phyloP scores from a whole-genome alignment of 2,888 invertebrate species.

The Rutpela maculata region DNA sequence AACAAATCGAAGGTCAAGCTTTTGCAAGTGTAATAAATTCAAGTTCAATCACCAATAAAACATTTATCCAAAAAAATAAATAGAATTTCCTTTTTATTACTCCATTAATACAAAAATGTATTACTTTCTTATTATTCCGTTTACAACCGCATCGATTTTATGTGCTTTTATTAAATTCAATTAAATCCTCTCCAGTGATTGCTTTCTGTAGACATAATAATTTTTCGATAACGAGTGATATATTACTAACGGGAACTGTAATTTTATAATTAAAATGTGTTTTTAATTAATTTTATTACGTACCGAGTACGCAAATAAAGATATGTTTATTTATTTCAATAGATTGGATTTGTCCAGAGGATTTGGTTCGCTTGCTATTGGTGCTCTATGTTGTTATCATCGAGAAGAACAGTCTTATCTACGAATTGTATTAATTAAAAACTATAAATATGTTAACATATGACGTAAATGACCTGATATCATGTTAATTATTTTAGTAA shows the following conservation, averaged over 20 bases:
- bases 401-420: neutral
- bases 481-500: conserved; percentile 24
- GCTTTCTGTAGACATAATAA: conserved; percentile 14
- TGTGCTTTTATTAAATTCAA: conserved; percentile 23
- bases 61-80: neutral
- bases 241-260: conserved; percentile 6
- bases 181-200: conserved; percentile 17
- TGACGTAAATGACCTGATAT: conserved; percentile 33
- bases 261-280: conserved; percentile 39
- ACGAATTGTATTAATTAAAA: conserved; percentile 15
- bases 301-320: conserved; percentile 26
- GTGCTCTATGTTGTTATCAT: neutral
- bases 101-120: neutral
- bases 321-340: conserved; percentile 15
- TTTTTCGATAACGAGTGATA: conserved; percentile 19
- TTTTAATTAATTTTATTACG: conserved; percentile 41
- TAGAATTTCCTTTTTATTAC: neutral
- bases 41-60: conserved; percentile 1
- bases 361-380: neutral
- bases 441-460: conserved; percentile 29
- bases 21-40: neutral
- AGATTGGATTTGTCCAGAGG: neutral
- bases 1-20: neutral
- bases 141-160: conserved; percentile 9
- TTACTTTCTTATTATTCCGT: conserved; percentile 12